Conservation (phyloP, 2,888 invertebrate species). For the Rugalucina vietnamica region DNA sequence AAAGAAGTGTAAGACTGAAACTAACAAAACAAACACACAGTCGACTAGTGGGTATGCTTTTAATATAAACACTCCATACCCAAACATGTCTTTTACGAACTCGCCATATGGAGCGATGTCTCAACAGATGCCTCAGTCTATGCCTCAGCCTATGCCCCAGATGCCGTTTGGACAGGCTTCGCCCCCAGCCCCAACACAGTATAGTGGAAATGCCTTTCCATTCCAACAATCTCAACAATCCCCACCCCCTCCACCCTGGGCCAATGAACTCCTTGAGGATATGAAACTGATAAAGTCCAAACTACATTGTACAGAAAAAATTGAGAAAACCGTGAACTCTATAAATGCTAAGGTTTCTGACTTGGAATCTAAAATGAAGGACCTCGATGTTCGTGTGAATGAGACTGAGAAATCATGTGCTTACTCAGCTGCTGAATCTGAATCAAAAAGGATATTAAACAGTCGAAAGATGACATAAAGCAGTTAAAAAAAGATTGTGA, state of each 20-base stretch:
- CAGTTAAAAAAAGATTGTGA: background rate
- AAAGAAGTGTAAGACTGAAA: too few species aligned
- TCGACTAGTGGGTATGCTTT: too few species aligned
- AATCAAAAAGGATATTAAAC: background rate
- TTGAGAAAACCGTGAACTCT: background rate
- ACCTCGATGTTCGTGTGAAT: background rate
- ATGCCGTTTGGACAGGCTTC: too few species aligned
- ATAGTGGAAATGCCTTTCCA: too few species aligned
- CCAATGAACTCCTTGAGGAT: background rate
- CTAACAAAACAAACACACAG: too few species aligned
- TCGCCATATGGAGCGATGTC: too few species aligned
- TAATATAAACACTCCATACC: too few species aligned
- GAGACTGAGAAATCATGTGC: background rate
- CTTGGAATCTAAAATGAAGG: background rate
- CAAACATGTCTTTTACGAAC: too few species aligned
- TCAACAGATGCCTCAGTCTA: too few species aligned
- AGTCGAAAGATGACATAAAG: background rate
- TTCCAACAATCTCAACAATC: too few species aligned
- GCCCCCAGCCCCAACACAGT: too few species aligned
- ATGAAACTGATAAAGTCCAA: background rate
- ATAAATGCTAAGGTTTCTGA: background rate
- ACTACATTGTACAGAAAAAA: background rate
- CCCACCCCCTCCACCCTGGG: background rate
- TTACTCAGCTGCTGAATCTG: background rate
- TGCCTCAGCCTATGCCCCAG: too few species aligned